Percentiles rank a stretch among this genome's conserved stretches.
Evolutionary conservation across 2,888 invertebrate genomes (phyloP).

Genomic region (Leucophenga maculata): DNA sequence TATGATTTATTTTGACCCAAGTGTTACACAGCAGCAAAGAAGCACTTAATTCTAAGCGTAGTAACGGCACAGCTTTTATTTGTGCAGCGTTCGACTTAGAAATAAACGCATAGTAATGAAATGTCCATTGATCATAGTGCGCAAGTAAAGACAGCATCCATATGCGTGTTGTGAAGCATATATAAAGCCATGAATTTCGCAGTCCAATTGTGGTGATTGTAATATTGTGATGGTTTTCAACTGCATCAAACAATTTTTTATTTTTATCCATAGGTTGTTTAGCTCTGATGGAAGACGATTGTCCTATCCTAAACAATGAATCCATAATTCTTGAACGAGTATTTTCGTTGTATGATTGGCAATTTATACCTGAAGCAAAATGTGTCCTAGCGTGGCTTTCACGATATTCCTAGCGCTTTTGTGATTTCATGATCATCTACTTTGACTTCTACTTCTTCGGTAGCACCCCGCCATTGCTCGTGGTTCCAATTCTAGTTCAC

Average conservation of each 20-base stretch:
- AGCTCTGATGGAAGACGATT: background rate
- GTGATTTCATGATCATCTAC: background rate
- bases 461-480: background rate
- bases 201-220: no score
- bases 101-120: no score
- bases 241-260: background rate
- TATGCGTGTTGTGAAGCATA: no score
- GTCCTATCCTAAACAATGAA: background rate
- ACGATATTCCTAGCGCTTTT: constrained; percentile 4
- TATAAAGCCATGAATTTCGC: no score
- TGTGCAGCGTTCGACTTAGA: no score
- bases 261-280: background rate
- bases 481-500: background rate
- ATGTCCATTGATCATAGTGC: no score
- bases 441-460: background rate
- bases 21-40: no score
- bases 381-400: background rate
- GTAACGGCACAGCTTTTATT: no score
- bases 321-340: background rate
- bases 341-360: constrained; percentile 1
- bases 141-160: no score
- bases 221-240: no score
- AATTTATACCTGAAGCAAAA: constrained; percentile 1
- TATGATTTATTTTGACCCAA: no score
- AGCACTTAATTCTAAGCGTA: no score